Evolutionary conservation across 2,113 vertebrate species (phyloP), one percentile per base, ranked within the genome.

Genomic region (Cochlearius cochlearius): DNA sequence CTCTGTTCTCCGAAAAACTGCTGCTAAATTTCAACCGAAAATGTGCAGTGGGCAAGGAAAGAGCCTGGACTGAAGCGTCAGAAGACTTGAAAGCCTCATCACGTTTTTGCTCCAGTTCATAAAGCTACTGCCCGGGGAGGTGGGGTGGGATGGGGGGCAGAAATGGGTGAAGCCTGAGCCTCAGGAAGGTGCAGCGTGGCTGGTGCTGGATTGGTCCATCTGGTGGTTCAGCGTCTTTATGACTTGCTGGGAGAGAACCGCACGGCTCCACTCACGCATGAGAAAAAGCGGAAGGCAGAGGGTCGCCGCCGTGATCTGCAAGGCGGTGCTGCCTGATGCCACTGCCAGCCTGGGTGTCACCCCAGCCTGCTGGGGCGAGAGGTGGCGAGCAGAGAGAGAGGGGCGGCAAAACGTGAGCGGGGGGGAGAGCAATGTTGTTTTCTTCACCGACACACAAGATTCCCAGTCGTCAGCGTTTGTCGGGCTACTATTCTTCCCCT

Each of bases 141-240:
- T 12, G 15, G 47, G 20, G 47, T 11, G 22, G 49, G 67, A 11
- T 8, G 6, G 26, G 36, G 27, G 67, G 9, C 38, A 87, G 66
- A 84, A 86, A 60, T 8, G 53, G 55, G 52, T 62, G 92, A 74
- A 91, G 64, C 38, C 79, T 62, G 55, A 66, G 26, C 20, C 41
- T 59, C 41, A 43, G 36, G 56, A 88, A 92, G 92, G 66, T 87
- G 69, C 69, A 66, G 62, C 0, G 0, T 92, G 86, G 27, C 58
- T 79, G 69, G 53, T 86, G 88, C 73, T 95, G 69, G 69, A 78
- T 43, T 83, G 49, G 86, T 87, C 88, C 88, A 67, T 92, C 83
- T 94, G 86, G 80, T 92, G 64, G 56, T 75, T 92, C 73, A 25
- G 43, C 50, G 68, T 85, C 86, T 94, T 90, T 68, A 59, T 53